Percentiles rank a stretch among this genome's conserved stretches.
Evolutionary conservation across 2,113 vertebrate genomes (phyloP).

Genomic region (Notechis scutatus): DNA sequence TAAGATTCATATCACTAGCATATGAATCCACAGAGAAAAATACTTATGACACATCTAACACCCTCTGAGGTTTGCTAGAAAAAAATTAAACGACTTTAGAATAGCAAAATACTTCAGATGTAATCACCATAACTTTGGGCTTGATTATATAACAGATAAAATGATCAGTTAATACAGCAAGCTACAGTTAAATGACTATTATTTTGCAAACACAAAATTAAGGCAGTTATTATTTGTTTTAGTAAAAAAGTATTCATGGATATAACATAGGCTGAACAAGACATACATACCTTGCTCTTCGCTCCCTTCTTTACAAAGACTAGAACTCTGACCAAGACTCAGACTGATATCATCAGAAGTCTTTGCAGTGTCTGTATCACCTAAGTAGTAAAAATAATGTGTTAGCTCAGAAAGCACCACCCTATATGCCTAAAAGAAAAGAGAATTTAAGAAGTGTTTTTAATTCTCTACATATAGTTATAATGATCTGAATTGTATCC

Average conservation of each 20-base stretch:
- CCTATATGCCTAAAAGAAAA: neutral
- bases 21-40: neutral
- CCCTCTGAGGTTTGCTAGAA: neutral
- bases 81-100: neutral
- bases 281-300: conserved; percentile 88
- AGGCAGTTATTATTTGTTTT: neutral
- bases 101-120: neutral
- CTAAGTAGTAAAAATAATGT: conserved; percentile 66
- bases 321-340: conserved; percentile 93
- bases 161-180: neutral
- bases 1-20: neutral
- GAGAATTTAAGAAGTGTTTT: neutral
- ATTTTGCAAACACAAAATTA: neutral
- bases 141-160: neutral
- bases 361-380: conserved; percentile 85
- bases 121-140: neutral
- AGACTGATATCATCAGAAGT: conserved; percentile 93
- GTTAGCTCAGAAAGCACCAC: conserved; percentile 21
- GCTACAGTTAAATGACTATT: neutral
- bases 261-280: conserved; percentile 7
- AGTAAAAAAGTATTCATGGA: neutral
- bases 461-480: neutral
- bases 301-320: conserved; percentile 83
- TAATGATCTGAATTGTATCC: neutral
- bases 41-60: neutral